Evolutionary conservation across 1,140 invertebrate genomes (phyloP), one percentile per base, ranked within the genome.

Genomic region (Psilanteris sp.): DNA sequence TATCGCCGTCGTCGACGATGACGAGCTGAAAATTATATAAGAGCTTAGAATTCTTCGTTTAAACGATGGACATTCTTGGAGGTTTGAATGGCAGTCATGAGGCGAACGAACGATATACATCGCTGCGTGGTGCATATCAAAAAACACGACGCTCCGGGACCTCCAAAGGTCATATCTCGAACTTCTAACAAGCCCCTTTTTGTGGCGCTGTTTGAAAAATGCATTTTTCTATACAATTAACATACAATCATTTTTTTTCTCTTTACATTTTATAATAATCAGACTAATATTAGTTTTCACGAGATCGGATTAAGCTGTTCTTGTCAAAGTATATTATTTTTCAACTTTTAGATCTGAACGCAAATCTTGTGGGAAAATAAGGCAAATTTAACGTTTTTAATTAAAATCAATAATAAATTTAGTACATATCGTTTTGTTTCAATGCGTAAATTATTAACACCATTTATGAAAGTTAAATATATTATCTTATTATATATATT

Each of bases 11-110:
- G 61, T 34, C 71, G 22, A 61, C 36, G 54, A 67, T 74, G 71
- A 74, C 71, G 55, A 52, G 44, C 54, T 74, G 61, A 64, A 59
- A 74, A 74, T 74, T 61, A 74, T 74, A 67, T 67, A 67, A 75
- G 62, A 50, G 72, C 62, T 68, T 75, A 75, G 64, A 68, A 75
- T 57, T 34, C 62, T 26, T 50, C 18, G 32, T 20, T 32, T 62
- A 62, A 68, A 52, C 55, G 46, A 50, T 39, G 64, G 57, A 74
- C 71, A 61, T 61, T 66, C 70, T 59, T 52, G 27, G 31, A 32
- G 43, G 46, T 74, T 74, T 67, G 61, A 67, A 74, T 67, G 71
- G 71, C 71, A 67, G 71, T 61, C 61, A 54, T 67, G 54, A 67
- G 61, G 61, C 61, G 37, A 74, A 74, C 61, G 71, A 61, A 66